Evolutionary conservation across 2,113 vertebrate genomes (phyloP), one percentile per base, ranked within the genome.

Genomic region (Neogobius melanostomus): DNA sequence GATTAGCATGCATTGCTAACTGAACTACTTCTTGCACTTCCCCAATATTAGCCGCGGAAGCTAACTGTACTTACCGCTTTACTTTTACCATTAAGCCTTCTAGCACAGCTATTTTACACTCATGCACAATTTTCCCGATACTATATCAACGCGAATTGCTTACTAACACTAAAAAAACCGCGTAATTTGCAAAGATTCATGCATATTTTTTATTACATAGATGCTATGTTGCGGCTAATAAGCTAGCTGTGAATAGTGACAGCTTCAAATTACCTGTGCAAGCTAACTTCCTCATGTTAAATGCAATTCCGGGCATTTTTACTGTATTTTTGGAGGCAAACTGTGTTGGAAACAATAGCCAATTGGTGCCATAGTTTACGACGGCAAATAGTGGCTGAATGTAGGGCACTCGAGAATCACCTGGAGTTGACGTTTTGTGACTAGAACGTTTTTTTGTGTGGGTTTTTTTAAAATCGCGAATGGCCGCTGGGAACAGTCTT

Each of bases 1-100:
- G 61, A 71, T 85, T 89, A 90, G 87, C 89, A 69, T 46, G 14
- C 66, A 0, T 1, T 64, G 84, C 87, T 88, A 88, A 76, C 69
- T 64, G 69, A 7, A 8, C 7, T 11, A 64, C 70, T 72, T 68
- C 79, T 57, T 71, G 74, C 63, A 68, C 16, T 73, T 74, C 71
- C 45, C 69, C 11, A 77, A 48, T 64, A 77, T 57, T 87, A 85
- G 66, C 79, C 16, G 2, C 71, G 79, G 71, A 79, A 68, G 83
- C 86, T 85, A 82, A 71, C 69, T 15, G 5, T 47, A 72, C 46
- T 60, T 47, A 28, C 1, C 68, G 70, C 6, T 14, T 6, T 8
- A 43, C 50, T 16, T 0, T 50, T 57, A 7, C 1, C 6, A 21
- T 51, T 7, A 7, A 0, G 0, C 1, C 6, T 0, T 8, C 9